Base-by-base conservation (phyloP, 2,888 invertebrate genomes). In the Eupithecia insigniata region DNA sequence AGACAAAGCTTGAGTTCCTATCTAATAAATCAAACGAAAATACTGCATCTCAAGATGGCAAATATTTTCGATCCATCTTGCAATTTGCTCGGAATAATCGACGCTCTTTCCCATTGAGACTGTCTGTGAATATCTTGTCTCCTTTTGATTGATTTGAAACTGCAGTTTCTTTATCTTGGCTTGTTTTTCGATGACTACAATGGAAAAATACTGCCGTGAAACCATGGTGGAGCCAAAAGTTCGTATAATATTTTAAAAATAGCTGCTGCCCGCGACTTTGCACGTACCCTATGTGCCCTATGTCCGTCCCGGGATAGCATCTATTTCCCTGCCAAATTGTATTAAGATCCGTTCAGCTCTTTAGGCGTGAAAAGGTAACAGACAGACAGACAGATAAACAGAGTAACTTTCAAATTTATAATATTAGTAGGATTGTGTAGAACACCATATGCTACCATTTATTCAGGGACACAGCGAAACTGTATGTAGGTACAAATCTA, bases 51-150 rank as follows among this genome's bases (percentile, higher is more conserved):
- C 30, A 8, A 34, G 30, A 64, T 14, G 64, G 64, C 64, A 69
- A 71, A 69, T 71, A 71, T 74, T 74, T 66, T 71, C 69, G 55
- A 67, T 71, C 66, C 30, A 14, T 60, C 34, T 16, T 60, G 60
- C 60, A 60, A 60, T 60, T 60, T 60, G 60, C 18, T 30, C 30
- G 60, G 60, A 60, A 55, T 60, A 16, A 30, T 60, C 60, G 16
- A 26, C 16, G 60, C 8, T 60, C 60, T 18, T 18, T 60, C 60
- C 60, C 28, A 60, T 60, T 30, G 18, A 30, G 30, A 60, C 28
- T 18, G 60, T 28, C 30, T 30, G 16, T 18, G 18, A 30, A 30
- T 18, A 30, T 60, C 60, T 58, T 60, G 60, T 60, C 60, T 60
- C 60, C 18, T 30, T 28, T 16, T 18, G 30, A 60, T 30, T 18